Evolutionary conservation across 37 sponge, comb jelly and placozoan species (phyloP).

Genomic region (Diacarnus erythraeanus): DNA sequence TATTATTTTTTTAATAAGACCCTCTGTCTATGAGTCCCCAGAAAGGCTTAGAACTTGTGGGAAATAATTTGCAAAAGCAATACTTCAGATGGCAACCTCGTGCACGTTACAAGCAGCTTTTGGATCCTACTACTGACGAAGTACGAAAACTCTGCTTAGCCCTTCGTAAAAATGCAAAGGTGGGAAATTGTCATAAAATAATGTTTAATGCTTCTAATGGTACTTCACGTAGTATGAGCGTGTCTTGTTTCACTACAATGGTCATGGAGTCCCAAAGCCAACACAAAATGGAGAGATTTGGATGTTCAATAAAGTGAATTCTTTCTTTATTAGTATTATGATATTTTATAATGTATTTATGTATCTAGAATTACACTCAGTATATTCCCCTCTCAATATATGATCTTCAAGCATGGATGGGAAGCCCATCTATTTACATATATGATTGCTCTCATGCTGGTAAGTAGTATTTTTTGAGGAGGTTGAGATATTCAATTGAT

Average conservation of each 20-base stretch:
- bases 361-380: conserved; percentile 85
- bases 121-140: conserved; percentile 94
- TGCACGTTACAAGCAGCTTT: conserved; percentile 89
- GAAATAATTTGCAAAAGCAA: conserved; percentile 81
- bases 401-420: conserved; percentile 93
- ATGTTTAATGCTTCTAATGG: background rate
- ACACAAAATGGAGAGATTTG: conserved; percentile 96
- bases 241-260: conserved; percentile 98
- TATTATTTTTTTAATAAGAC: conserved; percentile 17
- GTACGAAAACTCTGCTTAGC: conserved; percentile 87
- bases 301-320: conserved; percentile 93
- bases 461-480: conserved; percentile 9
- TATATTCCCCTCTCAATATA: conserved; percentile 95
- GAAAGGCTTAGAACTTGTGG: conserved; percentile 83
- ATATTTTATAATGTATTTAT: background rate
- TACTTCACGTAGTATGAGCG: conserved; percentile 70
- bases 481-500: too few relatives aligned
- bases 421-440: conserved; percentile 88
- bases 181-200: background rate
- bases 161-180: conserved; percentile 91
- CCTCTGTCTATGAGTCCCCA: conserved; percentile 77
- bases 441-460: conserved; percentile 97
- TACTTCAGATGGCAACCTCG: conserved; percentile 96
- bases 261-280: conserved; percentile 96
- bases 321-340: background rate